Percentiles rank a stretch among this genome's conserved stretches.
Conservation (phyloP, 2,797 vertebrate genomes). For the Rhynchotus rufescens region DNA sequence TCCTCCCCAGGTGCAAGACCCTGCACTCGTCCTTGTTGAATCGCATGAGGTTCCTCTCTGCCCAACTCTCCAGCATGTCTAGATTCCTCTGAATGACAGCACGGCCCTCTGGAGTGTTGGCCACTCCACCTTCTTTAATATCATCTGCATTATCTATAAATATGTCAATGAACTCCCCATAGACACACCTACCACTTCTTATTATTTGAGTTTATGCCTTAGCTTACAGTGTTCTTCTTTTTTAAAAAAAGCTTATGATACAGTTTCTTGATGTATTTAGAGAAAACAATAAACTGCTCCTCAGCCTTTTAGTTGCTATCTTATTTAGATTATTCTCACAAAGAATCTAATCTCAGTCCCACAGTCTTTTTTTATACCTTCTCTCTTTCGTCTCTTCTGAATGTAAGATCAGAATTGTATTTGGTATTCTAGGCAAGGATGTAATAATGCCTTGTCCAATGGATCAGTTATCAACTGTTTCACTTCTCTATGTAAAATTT, state of each 20-base stretch:
- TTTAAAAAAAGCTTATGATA: background rate
- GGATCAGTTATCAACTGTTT: background rate
- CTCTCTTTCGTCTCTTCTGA: background rate
- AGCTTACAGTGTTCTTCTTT: background rate
- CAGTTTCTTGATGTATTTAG: background rate
- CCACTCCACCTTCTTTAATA: too few relatives aligned
- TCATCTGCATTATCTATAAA: background rate
- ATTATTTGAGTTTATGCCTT: background rate
- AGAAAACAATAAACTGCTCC: background rate
- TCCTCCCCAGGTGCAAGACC: too few relatives aligned
- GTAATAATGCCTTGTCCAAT: background rate
- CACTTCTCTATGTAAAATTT: background rate
- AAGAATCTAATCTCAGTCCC: background rate
- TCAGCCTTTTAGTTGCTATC: background rate
- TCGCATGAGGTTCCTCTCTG: too few relatives aligned
- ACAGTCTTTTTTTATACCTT: background rate
- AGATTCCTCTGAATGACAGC: too few relatives aligned
- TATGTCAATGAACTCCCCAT: background rate
- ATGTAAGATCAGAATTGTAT: background rate
- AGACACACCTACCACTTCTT: background rate
- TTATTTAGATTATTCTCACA: background rate
- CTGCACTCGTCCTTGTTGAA: too few relatives aligned
- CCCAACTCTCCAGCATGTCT: too few relatives aligned
- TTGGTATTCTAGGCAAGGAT: background rate
- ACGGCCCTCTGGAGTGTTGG: too few relatives aligned